Percentiles rank a stretch among this genome's conserved stretches.
These are phyloP conservation scores for Meda fulgida DNA, from an alignment of 2,797 vertebrate genomes.

Conservation along the genomic window DNA sequence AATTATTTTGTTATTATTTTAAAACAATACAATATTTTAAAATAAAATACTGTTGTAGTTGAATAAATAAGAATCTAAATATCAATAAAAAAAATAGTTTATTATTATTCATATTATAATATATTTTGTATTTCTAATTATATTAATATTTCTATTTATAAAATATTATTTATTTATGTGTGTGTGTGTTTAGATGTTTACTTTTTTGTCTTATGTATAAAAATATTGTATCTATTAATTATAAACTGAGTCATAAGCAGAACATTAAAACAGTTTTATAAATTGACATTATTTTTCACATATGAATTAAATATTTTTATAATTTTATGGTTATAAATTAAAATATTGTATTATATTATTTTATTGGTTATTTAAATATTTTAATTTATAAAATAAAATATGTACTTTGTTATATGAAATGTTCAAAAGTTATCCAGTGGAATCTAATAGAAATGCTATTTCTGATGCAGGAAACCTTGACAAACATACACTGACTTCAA, in stretches of 20 bases:
- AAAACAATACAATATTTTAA: too few relatives aligned
- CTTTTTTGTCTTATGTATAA: not conserved
- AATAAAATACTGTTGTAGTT: too few relatives aligned
- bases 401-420: not conserved
- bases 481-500: not conserved
- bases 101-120: too few relatives aligned
- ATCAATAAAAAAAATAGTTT: too few relatives aligned
- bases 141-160: too few relatives aligned
- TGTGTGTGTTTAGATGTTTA: too few relatives aligned
- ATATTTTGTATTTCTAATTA: too few relatives aligned
- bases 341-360: not conserved
- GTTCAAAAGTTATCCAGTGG: not conserved
- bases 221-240: not conserved
- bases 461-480: not conserved
- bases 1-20: too few relatives aligned
- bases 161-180: too few relatives aligned
- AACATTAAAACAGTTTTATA: too few relatives aligned
- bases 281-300: not conserved
- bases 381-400: not conserved
- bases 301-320: not conserved
- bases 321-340: not conserved
- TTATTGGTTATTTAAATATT: not conserved
- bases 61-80: too few relatives aligned
- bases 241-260: not conserved
- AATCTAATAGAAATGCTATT: not conserved